Evolutionary conservation across 2,888 invertebrate genomes (phyloP).

Genomic region (Volucella zonaria): DNA sequence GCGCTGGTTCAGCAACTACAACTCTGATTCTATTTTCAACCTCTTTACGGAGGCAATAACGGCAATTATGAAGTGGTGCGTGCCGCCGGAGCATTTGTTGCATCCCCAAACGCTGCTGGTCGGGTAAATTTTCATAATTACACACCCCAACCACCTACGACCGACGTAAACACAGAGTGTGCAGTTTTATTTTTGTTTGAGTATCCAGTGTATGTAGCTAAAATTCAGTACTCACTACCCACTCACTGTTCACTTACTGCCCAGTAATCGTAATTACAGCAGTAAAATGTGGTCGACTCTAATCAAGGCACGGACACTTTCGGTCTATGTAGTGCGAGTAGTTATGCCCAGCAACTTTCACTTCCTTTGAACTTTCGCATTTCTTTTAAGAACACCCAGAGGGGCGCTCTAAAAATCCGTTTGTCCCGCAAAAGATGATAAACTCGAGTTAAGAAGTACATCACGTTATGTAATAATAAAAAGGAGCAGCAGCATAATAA

Average conservation of each 20-base stretch:
- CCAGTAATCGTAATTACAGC: constrained; percentile 5
- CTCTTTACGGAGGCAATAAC: neutral
- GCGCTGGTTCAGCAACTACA: neutral
- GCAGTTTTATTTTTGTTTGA: neutral
- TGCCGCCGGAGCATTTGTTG: constrained; percentile 5
- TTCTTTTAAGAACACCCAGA: neutral
- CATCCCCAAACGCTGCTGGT: constrained; percentile 2
- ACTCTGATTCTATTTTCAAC: neutral
- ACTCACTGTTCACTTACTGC: neutral
- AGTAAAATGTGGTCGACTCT: constrained; percentile 26
- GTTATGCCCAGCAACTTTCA: neutral
- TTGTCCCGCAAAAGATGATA: constrained; percentile 21
- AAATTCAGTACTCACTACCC: constrained; percentile 9
- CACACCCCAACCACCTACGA: constrained; percentile 9
- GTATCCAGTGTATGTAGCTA: neutral
- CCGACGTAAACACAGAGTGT: neutral
- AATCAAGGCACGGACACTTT: constrained; percentile 28
- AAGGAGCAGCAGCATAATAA: constrained; percentile 36
- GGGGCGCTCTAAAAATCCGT: constrained; percentile 7
- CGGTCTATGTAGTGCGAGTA: constrained; percentile 4
- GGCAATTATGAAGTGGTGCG: neutral
- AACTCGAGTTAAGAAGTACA: constrained; percentile 51
- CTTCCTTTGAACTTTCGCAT: neutral
- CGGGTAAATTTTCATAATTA: constrained; percentile 49
- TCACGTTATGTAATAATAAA: constrained; percentile 32